Conservation (phyloP, 2,797 vertebrate species). For the Fundulus diaphanus region DNA sequence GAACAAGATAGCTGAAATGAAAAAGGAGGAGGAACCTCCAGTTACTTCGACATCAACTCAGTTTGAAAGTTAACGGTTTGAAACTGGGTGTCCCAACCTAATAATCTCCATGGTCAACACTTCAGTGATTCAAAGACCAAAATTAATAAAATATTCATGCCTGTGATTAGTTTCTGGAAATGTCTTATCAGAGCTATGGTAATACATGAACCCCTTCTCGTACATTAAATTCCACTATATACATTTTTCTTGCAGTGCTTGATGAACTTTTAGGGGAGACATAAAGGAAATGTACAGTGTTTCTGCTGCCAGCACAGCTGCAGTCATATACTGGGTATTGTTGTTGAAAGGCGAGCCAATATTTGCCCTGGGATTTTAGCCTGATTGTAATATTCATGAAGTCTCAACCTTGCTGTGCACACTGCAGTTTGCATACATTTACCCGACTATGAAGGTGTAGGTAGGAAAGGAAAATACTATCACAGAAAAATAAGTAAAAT, state of each 20-base stretch:
- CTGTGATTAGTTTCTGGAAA: background rate
- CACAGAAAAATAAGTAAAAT: background rate
- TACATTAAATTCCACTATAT: conserved; percentile 10
- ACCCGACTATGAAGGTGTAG: conserved; percentile 23
- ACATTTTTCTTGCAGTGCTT: conserved; percentile 8
- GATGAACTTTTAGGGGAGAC: conserved; percentile 4
- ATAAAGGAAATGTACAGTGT: conserved; percentile 14
- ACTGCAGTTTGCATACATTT: conserved; percentile 28
- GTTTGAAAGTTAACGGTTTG: background rate
- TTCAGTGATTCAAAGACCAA: background rate
- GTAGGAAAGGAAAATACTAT: conserved; percentile 14
- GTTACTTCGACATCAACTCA: background rate
- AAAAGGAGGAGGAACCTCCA: background rate
- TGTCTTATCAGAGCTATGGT: background rate
- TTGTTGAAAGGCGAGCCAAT: conserved; percentile 62
- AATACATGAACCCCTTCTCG: background rate
- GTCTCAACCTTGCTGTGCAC: conserved; percentile 37
- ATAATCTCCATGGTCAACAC: background rate
- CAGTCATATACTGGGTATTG: conserved; percentile 46
- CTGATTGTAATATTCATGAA: conserved; percentile 57
- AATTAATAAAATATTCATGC: background rate
- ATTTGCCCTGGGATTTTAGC: conserved; percentile 64
- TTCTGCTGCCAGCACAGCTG: conserved; percentile 7
- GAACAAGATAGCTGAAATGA: background rate
- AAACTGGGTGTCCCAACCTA: background rate